Base-by-base conservation (phyloP, 2,113 vertebrate species). In the Archocentrus centrarchus region DNA sequence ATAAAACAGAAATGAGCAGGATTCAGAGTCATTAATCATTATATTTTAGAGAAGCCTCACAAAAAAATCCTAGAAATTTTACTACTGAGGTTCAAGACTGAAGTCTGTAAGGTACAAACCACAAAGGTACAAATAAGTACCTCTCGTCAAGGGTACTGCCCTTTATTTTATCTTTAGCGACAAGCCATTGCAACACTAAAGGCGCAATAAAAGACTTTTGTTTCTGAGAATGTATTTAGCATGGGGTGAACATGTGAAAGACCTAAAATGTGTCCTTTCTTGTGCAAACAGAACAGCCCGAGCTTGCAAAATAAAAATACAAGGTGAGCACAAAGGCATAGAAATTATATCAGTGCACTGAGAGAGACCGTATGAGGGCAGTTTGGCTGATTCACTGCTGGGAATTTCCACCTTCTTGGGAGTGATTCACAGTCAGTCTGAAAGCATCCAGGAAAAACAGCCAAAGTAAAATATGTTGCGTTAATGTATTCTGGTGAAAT, bases 311-410 rank as follows among this genome's bases (percentile, higher is more conserved):
- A 50, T 41, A 59, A 11, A 58, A 70, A 64, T 27, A 9, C 20
- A 39, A 37, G 4, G 20, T n/a, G 27, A 37, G 18, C 47, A 73
- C 7, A 81, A 5, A 82, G 1, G 5, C 11, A 55, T 8, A 73
- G 27, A 73, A 55, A 55, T 73, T 55, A 55, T 35, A 55, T 73
- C 6, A 22, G 59, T 37, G 35, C 5, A 3, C 47, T 1, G 11
- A 59, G 63, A n/a, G 18, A 73, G 68, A 73, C 6, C 0, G 11
- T 35, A 30, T 35, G 22, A 79, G 60, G 37, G 24, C 41, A 63
- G 55, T 79, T 41, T n/a, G 57, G 2, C 63, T 84, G 89, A 91
- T 79, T 91, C 80, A 85, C 17, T n/a, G 11, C 53, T 75, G 76
- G 86, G 86, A 79, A 86, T 75, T 85, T 84, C 86, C 68, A 77